phyloP scores from a whole-genome alignment of 2,888 invertebrate species.

The Pyrrhia umbra region DNA sequence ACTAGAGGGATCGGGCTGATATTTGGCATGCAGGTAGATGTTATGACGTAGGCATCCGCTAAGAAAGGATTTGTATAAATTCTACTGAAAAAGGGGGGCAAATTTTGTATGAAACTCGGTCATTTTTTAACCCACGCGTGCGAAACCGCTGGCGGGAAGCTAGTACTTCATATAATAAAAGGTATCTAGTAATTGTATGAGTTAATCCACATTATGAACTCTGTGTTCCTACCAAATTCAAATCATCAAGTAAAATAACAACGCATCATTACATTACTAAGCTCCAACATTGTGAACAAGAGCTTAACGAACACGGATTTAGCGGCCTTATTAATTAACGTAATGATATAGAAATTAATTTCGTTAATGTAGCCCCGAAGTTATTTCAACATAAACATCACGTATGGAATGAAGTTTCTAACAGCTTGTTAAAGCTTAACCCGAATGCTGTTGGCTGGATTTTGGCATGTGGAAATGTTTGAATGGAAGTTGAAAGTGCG shows the following conservation, averaged over 20 bases:
- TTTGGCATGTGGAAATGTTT: conserved; percentile 35
- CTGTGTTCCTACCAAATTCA: not conserved
- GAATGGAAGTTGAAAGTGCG: conserved; percentile 26
- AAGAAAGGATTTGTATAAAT: too few species aligned
- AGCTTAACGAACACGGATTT: conserved; percentile 1
- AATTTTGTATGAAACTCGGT: too few species aligned
- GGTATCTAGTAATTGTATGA: too few species aligned
- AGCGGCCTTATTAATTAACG: conserved; percentile 19
- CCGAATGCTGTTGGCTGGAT: conserved; percentile 12
- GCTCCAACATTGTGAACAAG: not conserved
- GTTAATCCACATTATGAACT: too few species aligned
- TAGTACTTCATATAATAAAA: too few species aligned
- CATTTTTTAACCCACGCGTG: too few species aligned
- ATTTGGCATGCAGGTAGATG: too few species aligned
- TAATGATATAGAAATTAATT: conserved; percentile 28
- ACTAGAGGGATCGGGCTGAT: too few species aligned
- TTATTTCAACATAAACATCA: conserved; percentile 7
- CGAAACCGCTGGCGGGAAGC: too few species aligned
- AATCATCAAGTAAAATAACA: not conserved
- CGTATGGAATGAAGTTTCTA: conserved; percentile 22
- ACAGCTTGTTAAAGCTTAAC: conserved; percentile 27
- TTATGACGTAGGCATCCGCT: too few species aligned
- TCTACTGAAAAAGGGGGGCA: too few species aligned
- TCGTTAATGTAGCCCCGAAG: conserved; percentile 31
- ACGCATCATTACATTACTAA: not conserved